phyloP scores from a whole-genome alignment of 2,888 invertebrate genomes.

The Patella depressa region DNA sequence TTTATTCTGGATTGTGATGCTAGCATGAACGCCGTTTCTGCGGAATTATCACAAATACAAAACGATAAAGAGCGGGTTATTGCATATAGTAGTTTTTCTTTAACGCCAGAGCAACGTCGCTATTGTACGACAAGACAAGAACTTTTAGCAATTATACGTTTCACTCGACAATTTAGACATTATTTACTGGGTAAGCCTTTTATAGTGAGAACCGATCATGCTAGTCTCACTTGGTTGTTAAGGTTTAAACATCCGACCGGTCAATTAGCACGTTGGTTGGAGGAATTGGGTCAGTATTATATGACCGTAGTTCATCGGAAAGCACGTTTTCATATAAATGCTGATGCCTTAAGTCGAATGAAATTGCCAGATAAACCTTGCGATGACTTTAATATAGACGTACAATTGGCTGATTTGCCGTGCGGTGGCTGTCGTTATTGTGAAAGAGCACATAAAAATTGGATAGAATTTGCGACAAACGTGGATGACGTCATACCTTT shows the following conservation, averaged over 20 bases:
- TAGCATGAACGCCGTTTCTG: slow-evolving; percentile 32
- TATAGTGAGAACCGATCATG: slow-evolving; percentile 30
- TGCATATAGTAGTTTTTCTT: slow-evolving; percentile 24
- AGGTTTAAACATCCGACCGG: slow-evolving; percentile 18
- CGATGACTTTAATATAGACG: not conserved
- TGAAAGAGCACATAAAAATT: not conserved
- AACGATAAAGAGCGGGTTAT: slow-evolving; percentile 30
- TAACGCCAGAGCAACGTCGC: slow-evolving; percentile 24
- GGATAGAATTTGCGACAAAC: no score
- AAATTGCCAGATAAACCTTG: not conserved
- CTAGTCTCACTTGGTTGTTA: slow-evolving; percentile 26
- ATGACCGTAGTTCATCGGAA: not conserved
- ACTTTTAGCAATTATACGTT: not conserved
- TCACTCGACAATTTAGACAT: slow-evolving; percentile 7
- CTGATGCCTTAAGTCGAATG: not conserved
- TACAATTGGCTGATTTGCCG: not conserved
- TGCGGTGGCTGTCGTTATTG: not conserved
- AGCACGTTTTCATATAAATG: not conserved
- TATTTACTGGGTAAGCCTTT: slow-evolving; percentile 30
- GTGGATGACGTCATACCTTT: no score
- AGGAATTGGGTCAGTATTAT: slow-evolving; percentile 11
- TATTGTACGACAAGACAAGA: slow-evolving; percentile 29
- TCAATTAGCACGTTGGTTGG: slow-evolving; percentile 26
- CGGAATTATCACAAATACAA: slow-evolving; percentile 33
- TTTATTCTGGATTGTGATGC: slow-evolving; percentile 37